Base-by-base conservation (phyloP, 2,113 vertebrate species). In the Tiliqua scincoides region DNA sequence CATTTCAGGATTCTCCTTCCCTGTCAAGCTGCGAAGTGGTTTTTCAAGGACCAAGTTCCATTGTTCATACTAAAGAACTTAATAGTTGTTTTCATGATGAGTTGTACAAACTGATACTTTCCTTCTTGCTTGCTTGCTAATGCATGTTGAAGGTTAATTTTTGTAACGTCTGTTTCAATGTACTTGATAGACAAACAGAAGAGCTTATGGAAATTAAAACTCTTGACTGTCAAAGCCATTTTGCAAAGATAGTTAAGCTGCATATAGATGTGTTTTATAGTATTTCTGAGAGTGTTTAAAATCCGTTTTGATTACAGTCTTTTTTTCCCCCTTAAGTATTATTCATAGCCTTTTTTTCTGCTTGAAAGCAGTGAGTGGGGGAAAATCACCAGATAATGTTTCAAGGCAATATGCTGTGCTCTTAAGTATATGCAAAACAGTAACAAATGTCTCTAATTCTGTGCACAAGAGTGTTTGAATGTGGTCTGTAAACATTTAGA, bases 121-220 rank as follows among this genome's bases (percentile, higher is more conserved):
- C 4, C 54, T 76, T 40, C 32, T 20, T 62, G n/a, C 32, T 40
- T 27, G n/a, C 65, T 71, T 57, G 25, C 30, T 85, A 76, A 84
- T 59, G 74, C n/a, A 27, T 61, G 11, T n/a, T 68, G 48, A 78
- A 59, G 74, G 25, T 57, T 32, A 77, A 35, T 32, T 67, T 54
- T 68, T 54, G 62, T 57, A 68, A 30, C 1, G 15, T 78, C 63
- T 85, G 30, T 78, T 57, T 85, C 63, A 40, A 7, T 70, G 52
- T 8, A 37, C 25, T 85, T 78, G 32, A 70, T 37, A 57, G 72
- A 76, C n/a, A 67, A 61, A 40, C 75, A 78, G 32, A 35, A 63
- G 27, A 74, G 43, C 57, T 85, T 85, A 40, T 59, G 63, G 84
- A 70, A 85, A 78, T 85, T 68, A n/a, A n/a, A 65, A 71, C 52